Evolutionary conservation across 2,888 invertebrate genomes (phyloP).

Genomic region (Julus scandinavius): DNA sequence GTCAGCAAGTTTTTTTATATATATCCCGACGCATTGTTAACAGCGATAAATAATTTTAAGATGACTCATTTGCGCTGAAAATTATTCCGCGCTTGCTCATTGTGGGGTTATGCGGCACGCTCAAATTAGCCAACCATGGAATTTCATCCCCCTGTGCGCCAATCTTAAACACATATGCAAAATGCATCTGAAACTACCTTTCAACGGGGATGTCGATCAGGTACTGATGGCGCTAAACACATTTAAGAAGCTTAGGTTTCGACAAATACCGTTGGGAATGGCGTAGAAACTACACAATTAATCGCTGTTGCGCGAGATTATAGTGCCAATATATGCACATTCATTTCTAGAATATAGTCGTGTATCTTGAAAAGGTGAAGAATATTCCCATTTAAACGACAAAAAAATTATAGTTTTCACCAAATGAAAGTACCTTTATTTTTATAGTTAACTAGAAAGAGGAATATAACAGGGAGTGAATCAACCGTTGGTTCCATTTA

Average conservation of each 20-base stretch:
- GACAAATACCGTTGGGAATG: neutral
- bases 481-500: too few species aligned
- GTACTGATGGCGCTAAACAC: constrained; percentile 33
- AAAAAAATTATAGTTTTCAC: too few species aligned
- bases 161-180: neutral
- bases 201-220: constrained; percentile 9
- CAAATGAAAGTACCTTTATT: too few species aligned
- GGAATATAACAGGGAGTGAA: too few species aligned
- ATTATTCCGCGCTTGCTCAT: constrained; percentile 8
- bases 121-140: constrained; percentile 9
- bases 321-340: neutral
- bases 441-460: too few species aligned
- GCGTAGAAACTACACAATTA: neutral
- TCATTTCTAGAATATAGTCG: neutral
- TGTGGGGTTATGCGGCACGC: neutral
- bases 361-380: neutral
- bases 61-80: neutral
- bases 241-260: constrained; percentile 2
- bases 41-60: neutral
- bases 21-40: neutral
- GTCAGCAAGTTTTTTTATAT: constrained; percentile 11
- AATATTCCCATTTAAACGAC: too few species aligned
- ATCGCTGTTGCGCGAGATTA: neutral
- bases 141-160: neutral
- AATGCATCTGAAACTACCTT: neutral